phyloP scores from a whole-genome alignment of 2,888 invertebrate species.

The Calephelis perditalis region DNA sequence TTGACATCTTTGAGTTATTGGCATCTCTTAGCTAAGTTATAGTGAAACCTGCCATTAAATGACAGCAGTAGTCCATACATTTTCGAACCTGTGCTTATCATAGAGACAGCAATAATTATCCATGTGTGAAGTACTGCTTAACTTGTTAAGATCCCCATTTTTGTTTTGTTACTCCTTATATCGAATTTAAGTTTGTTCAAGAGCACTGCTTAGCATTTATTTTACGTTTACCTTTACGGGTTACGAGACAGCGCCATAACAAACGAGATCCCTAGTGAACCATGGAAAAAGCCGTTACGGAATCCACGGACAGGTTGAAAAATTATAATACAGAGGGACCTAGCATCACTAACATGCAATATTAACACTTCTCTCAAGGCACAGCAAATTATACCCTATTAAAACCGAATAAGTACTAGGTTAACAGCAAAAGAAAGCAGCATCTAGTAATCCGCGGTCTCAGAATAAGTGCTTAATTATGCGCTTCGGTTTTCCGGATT shows the following conservation, averaged over 20 bases:
- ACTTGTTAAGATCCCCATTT: no score
- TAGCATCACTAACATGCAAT: conserved; percentile 20
- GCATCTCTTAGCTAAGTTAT: no score
- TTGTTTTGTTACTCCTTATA: no score
- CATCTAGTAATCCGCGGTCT: conserved; percentile 44
- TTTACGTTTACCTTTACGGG: conserved; percentile 16
- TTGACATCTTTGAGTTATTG: no score
- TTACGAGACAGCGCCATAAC: conserved; percentile 21
- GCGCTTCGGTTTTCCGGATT: conserved; percentile 49
- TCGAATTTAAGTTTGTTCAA: conserved; percentile 6
- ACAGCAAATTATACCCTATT: no score
- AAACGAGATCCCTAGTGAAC: conserved; percentile 27
- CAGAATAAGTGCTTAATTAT: conserved; percentile 63
- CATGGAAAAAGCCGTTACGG: conserved; percentile 28
- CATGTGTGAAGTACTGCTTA: no score
- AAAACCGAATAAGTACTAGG: conserved; percentile 11
- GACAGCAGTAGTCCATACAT: no score
- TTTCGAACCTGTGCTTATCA: no score
- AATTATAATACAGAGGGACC: conserved; percentile 33
- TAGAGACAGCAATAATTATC: no score
- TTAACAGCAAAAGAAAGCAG: conserved; percentile 10
- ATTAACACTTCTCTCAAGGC: not conserved
- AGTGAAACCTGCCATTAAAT: no score
- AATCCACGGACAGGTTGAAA: conserved; percentile 35
- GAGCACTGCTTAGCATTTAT: not conserved